phyloP scores from a whole-genome alignment of 53 echinoderm and acorn worm genomes.

The Henricia sp. region DNA sequence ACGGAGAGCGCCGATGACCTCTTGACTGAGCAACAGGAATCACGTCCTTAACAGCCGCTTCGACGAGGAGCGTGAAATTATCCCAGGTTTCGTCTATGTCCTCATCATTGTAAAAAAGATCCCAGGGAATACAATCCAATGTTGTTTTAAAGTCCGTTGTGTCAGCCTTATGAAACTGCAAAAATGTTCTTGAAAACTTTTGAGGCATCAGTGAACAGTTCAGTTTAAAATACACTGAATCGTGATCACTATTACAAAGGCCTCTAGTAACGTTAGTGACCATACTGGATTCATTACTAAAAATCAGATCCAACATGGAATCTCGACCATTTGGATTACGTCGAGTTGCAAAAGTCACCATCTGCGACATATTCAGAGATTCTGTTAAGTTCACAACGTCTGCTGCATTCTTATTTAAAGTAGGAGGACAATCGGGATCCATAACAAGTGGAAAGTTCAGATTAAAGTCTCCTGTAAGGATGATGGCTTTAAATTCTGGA shows the following conservation, averaged over 20 bases:
- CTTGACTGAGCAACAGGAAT: no score
- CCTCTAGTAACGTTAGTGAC: neutral
- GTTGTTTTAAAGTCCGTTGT: neutral
- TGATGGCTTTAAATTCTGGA: no score
- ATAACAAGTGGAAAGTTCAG: no score
- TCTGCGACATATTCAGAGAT: no score
- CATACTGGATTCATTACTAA: neutral
- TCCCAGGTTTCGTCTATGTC: slow-evolving; percentile 6
- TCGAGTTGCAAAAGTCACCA: no score
- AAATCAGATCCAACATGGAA: neutral
- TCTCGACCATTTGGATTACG: no score
- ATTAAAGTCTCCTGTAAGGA: no score
- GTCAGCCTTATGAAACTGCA: neutral
- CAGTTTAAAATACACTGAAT: neutral
- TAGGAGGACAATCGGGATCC: no score
- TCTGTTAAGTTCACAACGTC: no score
- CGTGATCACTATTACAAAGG: neutral
- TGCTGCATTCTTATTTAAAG: no score
- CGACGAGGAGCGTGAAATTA: neutral
- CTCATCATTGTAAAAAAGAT: neutral
- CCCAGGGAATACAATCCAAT: neutral
- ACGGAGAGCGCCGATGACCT: slow-evolving; percentile 1
- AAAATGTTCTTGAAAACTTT: neutral
- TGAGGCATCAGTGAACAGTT: neutral
- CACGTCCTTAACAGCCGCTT: slow-evolving; percentile 7